Percentiles rank a stretch among this genome's conserved stretches.
Conservation (phyloP, 2,113 vertebrate genomes). For the Romanogobio albipinnatus region DNA sequence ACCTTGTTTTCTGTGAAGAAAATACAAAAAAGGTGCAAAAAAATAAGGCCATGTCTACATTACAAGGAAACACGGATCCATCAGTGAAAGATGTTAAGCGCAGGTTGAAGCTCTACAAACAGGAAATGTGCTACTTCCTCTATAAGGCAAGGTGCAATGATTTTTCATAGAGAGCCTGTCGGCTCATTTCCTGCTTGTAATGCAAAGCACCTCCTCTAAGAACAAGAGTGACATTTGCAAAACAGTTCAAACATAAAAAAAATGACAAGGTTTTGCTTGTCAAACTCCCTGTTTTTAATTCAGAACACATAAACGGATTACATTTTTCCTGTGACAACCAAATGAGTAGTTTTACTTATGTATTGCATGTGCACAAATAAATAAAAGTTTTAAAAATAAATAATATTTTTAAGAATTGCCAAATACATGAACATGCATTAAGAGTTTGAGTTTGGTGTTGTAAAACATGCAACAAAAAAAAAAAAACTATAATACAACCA, state of each 20-base stretch:
- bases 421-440: background rate
- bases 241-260: background rate
- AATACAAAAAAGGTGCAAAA: slow-evolving; percentile 1
- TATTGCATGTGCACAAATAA: background rate
- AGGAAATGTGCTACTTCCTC: slow-evolving; percentile 59
- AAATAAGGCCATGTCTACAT: background rate
- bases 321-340: background rate
- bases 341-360: background rate
- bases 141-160: slow-evolving; percentile 5
- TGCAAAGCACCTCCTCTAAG: slow-evolving; percentile 29
- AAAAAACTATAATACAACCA: background rate
- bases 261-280: background rate
- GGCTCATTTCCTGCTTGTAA: slow-evolving; percentile 46
- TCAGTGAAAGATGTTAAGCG: background rate
- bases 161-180: slow-evolving; percentile 40
- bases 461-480: background rate
- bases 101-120: slow-evolving; percentile 25
- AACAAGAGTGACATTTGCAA: slow-evolving; percentile 52
- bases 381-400: background rate
- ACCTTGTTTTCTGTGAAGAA: background rate
- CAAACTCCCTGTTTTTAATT: background rate
- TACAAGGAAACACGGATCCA: background rate
- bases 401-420: background rate
- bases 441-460: background rate
- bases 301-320: slow-evolving; percentile 7